Conservation (phyloP, 2,797 vertebrate genomes). For the Hapalemur alaotrensis region DNA sequence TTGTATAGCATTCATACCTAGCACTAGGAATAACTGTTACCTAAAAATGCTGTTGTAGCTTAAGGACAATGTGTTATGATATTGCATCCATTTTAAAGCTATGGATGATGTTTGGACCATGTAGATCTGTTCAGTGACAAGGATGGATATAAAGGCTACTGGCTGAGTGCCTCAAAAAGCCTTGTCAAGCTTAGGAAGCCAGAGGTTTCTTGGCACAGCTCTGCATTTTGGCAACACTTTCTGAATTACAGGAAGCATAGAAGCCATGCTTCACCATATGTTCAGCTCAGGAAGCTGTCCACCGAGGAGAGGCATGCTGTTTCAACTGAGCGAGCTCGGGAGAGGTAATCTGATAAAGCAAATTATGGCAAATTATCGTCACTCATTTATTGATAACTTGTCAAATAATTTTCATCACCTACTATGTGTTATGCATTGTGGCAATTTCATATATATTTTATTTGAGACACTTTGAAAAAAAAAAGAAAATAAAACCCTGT, state of each 20-base stretch:
- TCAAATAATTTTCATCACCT: not conserved
- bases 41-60: not conserved
- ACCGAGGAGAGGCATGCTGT: not conserved
- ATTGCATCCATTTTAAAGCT: not conserved
- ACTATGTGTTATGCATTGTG: not conserved
- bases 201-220: slow-evolving; percentile 55
- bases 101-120: slow-evolving; percentile 13
- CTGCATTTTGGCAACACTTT: slow-evolving; percentile 63
- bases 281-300: slow-evolving; percentile 56
- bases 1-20: not conserved
- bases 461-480: not conserved
- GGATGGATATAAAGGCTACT: slow-evolving; percentile 25
- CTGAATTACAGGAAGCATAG: slow-evolving; percentile 35
- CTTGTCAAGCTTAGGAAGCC: slow-evolving; percentile 44
- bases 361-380: not conserved
- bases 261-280: slow-evolving; percentile 45
- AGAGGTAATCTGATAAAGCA: not conserved
- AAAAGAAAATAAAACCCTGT: not conserved
- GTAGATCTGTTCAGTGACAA: not conserved
- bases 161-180: not conserved
- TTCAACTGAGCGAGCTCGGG: not conserved
- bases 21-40: not conserved
- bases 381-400: not conserved
- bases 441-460: not conserved
- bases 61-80: not conserved